Conservation (phyloP, 2,113 vertebrate genomes). For the Gorsachius goisagi region DNA sequence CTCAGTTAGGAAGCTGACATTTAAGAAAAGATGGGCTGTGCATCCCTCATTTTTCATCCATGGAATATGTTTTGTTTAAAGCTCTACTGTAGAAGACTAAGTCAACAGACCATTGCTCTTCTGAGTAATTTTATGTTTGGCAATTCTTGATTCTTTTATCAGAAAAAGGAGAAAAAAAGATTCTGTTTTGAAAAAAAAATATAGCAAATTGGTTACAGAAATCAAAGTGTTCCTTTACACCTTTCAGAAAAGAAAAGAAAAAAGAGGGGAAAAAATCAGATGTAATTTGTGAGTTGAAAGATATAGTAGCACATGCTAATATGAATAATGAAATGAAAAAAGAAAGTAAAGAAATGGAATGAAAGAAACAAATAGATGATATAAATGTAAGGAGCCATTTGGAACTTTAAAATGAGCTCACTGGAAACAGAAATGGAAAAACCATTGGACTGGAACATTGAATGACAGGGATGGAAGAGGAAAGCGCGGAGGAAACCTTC, state of each 20-base stretch:
- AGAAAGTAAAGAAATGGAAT: background rate
- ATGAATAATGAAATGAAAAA: background rate
- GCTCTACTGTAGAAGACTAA: background rate
- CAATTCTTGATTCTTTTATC: background rate
- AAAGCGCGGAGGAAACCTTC: background rate
- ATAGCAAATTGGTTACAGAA: background rate
- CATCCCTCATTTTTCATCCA: background rate
- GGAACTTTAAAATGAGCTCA: conserved; percentile 27
- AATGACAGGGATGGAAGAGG: conserved; percentile 19
- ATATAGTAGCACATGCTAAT: background rate
- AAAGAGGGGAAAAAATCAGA: background rate
- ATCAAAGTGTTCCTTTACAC: background rate
- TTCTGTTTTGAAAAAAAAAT: background rate
- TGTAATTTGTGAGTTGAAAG: background rate
- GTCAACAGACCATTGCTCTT: background rate
- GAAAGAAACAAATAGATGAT: background rate
- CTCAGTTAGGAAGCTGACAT: background rate
- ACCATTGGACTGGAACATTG: background rate
- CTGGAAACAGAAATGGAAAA: conserved; percentile 62
- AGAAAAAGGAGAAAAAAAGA: background rate
- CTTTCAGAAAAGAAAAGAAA: background rate
- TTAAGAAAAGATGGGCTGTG: background rate
- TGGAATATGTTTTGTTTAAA: background rate
- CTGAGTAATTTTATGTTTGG: background rate
- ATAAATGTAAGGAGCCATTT: background rate